phyloP scores from a whole-genome alignment of 1,140 invertebrate species.

The Drosophila mojavensis region DNA sequence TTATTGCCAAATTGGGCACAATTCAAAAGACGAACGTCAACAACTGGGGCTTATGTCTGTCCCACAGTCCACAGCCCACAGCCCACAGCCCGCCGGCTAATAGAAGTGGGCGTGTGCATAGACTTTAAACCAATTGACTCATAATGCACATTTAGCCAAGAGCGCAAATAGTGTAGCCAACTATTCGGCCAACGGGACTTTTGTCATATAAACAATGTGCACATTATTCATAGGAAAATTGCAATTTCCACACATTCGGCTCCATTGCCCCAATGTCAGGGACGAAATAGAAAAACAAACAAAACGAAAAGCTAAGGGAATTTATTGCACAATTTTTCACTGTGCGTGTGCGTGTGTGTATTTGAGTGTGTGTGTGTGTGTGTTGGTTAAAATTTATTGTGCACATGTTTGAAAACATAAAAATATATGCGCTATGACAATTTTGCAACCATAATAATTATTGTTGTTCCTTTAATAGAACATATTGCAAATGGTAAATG shows the following conservation, averaged over 20 bases:
- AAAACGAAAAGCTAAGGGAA: conserved; percentile 46
- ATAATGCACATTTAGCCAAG: conserved; percentile 24
- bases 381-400: conserved; percentile 54
- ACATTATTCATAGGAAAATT: conserved; percentile 46
- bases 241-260: conserved; percentile 38
- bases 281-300: conserved; percentile 36
- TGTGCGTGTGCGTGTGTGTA: not conserved
- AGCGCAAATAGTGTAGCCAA: conserved; percentile 1
- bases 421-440: conserved; percentile 45
- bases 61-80: not conserved
- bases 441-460: conserved; percentile 38
- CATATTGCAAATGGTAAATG: too few relatives aligned
- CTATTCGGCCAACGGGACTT: conserved; percentile 22
- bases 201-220: conserved; percentile 42
- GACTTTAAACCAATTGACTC: conserved; percentile 37
- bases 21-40: conserved; percentile 60
- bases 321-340: conserved; percentile 51
- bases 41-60: conserved; percentile 18
- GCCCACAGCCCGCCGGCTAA: not conserved
- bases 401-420: conserved; percentile 72
- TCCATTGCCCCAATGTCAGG: conserved; percentile 70
- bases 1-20: conserved; percentile 79
- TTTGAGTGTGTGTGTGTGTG: not conserved
- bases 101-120: conserved; percentile 16
- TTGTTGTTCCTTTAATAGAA: conserved; percentile 13